Conservation (phyloP, 2,797 vertebrate species). For the Phalanger gymnotis region DNA sequence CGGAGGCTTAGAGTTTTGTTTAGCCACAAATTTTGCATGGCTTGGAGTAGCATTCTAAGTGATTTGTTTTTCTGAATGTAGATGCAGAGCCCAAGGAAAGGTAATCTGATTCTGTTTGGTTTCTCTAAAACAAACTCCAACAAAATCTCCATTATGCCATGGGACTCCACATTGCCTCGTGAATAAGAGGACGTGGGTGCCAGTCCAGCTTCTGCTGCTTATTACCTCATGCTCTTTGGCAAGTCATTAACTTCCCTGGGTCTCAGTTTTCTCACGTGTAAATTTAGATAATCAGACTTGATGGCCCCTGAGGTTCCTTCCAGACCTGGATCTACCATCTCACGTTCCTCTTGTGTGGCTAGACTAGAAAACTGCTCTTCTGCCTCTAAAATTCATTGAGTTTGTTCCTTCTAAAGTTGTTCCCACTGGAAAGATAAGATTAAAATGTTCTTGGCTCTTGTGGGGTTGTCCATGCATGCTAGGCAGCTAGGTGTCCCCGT, state of each 20-base stretch:
- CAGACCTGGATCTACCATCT: neutral
- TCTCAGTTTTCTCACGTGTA: neutral
- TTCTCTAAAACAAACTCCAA: neutral
- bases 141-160: neutral
- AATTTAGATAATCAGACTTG: neutral
- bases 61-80: slow-evolving; percentile 46
- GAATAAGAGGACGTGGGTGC: neutral
- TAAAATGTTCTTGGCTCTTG: neutral
- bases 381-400: neutral
- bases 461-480: neutral
- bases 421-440: neutral
- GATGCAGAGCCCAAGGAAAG: neutral
- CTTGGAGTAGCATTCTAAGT: neutral
- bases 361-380: neutral
- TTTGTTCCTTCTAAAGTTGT: neutral
- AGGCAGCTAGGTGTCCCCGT: neutral
- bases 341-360: neutral
- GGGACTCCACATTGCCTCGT: neutral
- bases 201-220: neutral
- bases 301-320: neutral
- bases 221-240: neutral
- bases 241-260: neutral
- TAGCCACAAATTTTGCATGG: neutral
- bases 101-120: neutral
- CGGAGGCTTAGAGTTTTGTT: slow-evolving; percentile 19